phyloP scores from a whole-genome alignment of 2,888 invertebrate species.

The Rhyacophila evoluta region DNA sequence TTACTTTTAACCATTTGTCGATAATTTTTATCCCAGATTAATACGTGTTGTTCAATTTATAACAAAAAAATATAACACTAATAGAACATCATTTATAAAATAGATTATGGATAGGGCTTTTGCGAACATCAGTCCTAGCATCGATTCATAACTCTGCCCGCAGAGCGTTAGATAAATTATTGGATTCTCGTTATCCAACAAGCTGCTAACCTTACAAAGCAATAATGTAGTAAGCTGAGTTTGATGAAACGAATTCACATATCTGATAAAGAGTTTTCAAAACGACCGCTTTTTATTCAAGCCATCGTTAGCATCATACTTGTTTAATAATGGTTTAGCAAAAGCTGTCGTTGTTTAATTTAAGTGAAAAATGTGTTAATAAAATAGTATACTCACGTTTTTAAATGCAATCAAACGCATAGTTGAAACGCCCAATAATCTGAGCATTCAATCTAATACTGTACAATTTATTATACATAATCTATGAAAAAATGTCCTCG shows the following conservation, averaged over 20 bases:
- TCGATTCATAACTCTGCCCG: neutral
- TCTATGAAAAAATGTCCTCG: too few relatives aligned
- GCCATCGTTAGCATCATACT: neutral
- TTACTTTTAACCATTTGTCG: too few relatives aligned
- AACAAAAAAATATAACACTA: neutral
- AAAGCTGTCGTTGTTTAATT: neutral
- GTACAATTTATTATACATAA: too few relatives aligned
- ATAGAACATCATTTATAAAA: neutral
- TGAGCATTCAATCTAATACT: too few relatives aligned
- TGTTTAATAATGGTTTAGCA: neutral
- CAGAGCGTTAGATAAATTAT: slow-evolving; percentile 3
- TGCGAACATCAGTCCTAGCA: neutral
- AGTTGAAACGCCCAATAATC: too few relatives aligned
- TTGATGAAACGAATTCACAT: neutral
- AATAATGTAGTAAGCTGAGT: slow-evolving; percentile 8
- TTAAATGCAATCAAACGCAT: too few relatives aligned
- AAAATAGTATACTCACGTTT: too few relatives aligned
- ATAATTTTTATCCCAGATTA: too few relatives aligned
- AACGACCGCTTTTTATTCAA: slow-evolving; percentile 3
- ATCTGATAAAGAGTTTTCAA: slow-evolving; percentile 12
- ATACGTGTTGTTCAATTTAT: neutral
- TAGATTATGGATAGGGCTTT: neutral
- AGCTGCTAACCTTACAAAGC: neutral
- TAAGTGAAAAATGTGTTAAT: neutral
- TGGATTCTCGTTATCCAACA: slow-evolving; percentile 7